Percentiles rank a stretch among this genome's conserved stretches.
Evolutionary conservation across 2,113 vertebrate genomes (phyloP).

Genomic region (Macaca fascicularis): T2T-MFA8v1.1 NC_088377.1:88092501-88093000

Average conservation of each 20-base stretch:
- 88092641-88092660: too few relatives aligned
- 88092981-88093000: conserved; percentile 5
- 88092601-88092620: background rate
- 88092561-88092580: rapidly evolving
- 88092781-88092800: background rate
- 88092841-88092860: background rate
- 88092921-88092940: background rate
- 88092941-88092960: background rate
- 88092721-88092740: background rate
- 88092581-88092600: background rate
- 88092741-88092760: background rate
- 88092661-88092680: too few relatives aligned
- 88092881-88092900: background rate
- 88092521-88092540: background rate
- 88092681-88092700: background rate
- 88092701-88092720: background rate
- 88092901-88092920: background rate
- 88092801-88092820: background rate
- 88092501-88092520: too few relatives aligned
- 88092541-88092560: background rate
- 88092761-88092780: background rate
- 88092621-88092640: background rate
- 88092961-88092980: background rate
- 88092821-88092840: background rate
- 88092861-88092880: background rate